Evolutionary conservation across 2,797 vertebrate species (phyloP), one percentile per base, ranked within the genome.

Genomic region (Sparus aurata): DNA sequence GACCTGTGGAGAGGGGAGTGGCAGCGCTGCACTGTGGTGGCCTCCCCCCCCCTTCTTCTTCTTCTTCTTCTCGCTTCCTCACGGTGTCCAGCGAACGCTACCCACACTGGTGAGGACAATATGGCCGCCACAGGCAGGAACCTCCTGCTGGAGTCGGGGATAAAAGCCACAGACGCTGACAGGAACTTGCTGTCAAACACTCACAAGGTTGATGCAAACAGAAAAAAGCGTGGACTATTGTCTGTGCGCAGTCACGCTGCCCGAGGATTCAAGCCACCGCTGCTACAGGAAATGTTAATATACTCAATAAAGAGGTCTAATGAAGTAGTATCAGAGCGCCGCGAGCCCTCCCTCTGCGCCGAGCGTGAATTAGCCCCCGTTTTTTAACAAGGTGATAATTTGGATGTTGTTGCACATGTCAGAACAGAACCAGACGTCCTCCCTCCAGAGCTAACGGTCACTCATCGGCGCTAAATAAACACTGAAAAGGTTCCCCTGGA

Each of bases 351-450:
- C 85, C 70, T 85, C 69, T 87, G 85, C 85, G 84, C 75, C 52
- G 23, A 6, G 63, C 49, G 77, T 90, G 88, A 87, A 87, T 87
- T 49, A 73, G 65, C 12, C 45, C 41, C 34, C 18, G 27, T 25
- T 82, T 45, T 93, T 92, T 93, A 93, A 94, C 65, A 25, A 93
- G 90, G 85, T 91, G 90, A 91, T 93, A 82, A 93, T 94, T 91
- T 88, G 80, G 86, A 87, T 82, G 88, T 91, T 86, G 89, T 83
- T 85, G 53, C 80, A 85, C 85, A 85, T 82, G 89, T 92, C 89
- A 75, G 88, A 91, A 81, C 86, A 89, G 80, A 87, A 80, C 75
- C 85, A 84, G 76, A 79, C 82, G 50, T 74, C 75, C 82, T 87
- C 83, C 75, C 77, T 72, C 50, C 73, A 53, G 38, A 86, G 79